Evolutionary conservation across 2,113 vertebrate genomes (phyloP), one percentile per base, ranked within the genome.

Genomic region (Serilophus lunatus): DNA sequence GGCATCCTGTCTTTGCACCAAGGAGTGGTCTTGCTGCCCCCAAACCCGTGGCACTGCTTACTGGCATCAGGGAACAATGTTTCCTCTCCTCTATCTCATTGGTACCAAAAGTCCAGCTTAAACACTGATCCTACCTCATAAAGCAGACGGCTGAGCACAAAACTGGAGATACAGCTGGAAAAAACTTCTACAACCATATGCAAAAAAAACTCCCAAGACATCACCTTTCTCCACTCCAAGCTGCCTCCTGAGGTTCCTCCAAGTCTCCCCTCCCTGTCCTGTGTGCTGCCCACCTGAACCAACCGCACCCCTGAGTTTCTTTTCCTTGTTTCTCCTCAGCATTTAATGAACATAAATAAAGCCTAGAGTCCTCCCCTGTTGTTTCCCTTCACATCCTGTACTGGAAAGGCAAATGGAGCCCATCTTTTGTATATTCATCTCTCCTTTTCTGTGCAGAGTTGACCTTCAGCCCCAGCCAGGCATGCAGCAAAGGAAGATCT

Each of bases 211-310:
- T 20, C 45, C 18, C 5, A 78, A 26, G 74, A 26, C 7, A 11
- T 9, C 50, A 35, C 13, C 1, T 42, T 42, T 33, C n/a, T 75
- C 20, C 49, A 28, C 35, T 40, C 68, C 49, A 24, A 33, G 25
- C 8, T 83, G 19, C 11, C 33, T 78, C 33, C 60, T 70, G 17
- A 54, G 40, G 22, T 40, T 68, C 54, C 45, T 66, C 65, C 6
- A 23, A 79, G n/a, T 26, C 5, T 65, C n/a, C 4, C 4, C 45
- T 69, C 35, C 18, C 25, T 11, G 31, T 40, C 22, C 36, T 4
- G 5, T 53, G 16, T 0, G 0, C 57, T 66, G 68, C n/a, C 64
- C 54, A 24, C 54, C 64, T 80, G 57, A 63, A 66, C 23, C 0
- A 0, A 50, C 9, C 10, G 13, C 15, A 13, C 18, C 38, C 26